phyloP scores from a whole-genome alignment of 37 sponge, comb jelly and placozoan genomes.

The Dysidea cf. avara region DNA sequence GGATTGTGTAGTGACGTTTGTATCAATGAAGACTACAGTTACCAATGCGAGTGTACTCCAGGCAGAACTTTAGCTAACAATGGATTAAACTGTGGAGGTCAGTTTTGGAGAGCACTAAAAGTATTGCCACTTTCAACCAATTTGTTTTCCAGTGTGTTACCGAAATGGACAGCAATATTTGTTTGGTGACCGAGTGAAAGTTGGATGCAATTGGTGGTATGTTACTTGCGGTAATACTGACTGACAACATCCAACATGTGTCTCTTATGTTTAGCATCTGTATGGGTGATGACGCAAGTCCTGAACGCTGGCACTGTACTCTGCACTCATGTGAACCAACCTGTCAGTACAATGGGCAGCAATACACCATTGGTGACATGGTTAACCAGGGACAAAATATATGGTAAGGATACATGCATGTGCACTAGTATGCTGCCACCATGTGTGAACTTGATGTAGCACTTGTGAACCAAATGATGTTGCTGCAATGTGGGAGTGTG shows the following conservation, averaged over 20 bases:
- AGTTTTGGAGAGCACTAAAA: background rate
- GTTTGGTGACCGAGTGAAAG: slow-evolving; percentile 68
- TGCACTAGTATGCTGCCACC: background rate
- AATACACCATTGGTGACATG: slow-evolving; percentile 15
- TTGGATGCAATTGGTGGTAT: slow-evolving; percentile 86
- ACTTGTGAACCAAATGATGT: slow-evolving; percentile 47
- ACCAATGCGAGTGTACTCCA: slow-evolving; percentile 49
- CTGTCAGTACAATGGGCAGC: slow-evolving; percentile 41
- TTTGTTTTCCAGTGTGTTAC: slow-evolving; percentile 48
- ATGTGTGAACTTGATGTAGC: slow-evolving; percentile 16
- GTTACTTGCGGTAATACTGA: background rate
- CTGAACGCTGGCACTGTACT: slow-evolving; percentile 79
- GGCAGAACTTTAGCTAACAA: slow-evolving; percentile 61
- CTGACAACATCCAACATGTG: background rate
- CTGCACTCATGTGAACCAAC: slow-evolving; percentile 39
- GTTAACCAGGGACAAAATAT: background rate
- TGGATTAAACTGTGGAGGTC: slow-evolving; percentile 76
- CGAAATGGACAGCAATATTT: slow-evolving; percentile 63
- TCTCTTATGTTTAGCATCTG: slow-evolving; percentile 47
- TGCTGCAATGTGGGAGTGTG: slow-evolving; percentile 48
- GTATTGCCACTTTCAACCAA: background rate
- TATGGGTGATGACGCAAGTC: slow-evolving; percentile 51
- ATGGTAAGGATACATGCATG: slow-evolving; percentile 2
- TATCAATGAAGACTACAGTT: slow-evolving; percentile 29
- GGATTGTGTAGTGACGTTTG: slow-evolving; percentile 60